Evolutionary conservation across 2,113 vertebrate species (phyloP), one percentile per base, ranked within the genome.

Genomic region (Grammomys surdaster): DNA sequence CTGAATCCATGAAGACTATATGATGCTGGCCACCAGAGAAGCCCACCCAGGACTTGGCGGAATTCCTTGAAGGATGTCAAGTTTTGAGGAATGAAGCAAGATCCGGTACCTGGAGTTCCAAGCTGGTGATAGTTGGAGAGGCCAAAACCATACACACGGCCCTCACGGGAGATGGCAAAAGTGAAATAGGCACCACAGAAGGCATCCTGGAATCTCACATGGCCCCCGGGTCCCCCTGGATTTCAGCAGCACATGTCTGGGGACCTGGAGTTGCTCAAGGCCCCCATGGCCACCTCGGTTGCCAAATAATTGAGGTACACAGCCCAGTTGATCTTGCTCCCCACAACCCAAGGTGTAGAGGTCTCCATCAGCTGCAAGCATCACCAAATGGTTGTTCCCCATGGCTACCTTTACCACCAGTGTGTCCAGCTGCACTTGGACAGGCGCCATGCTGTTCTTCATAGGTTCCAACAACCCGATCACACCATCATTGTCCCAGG

Each of bases 71-170:
- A 99, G 63, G 99, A 99, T 0, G 99, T 99, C 89, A 99, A 98
- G 96, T 99, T 99, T 93, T 99, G 98, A 0, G 99, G 99, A 82
- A 98, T 97, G 98, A 99, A 99, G 98, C 99, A 99, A 67, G 98
- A 98, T 94, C 98, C 98, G 43, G 98, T 99, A 98, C 97, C 98
- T 97, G 98, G 97, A 60, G 99, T 99, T 72, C 99, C 99, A 43
- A 99, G 99, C 97, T 99, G 99, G 98, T 99, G 99, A 97, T 99
- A 99, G 98, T 99, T 99, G 84, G 99, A 99, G 81, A 99, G 99
- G 54, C 99, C 99, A 58, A 99, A 99, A 33, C 99, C 99, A 81
- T 99, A 99, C 36, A 99, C 98, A 2, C 99, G 98, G 13, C 99
- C 99, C 46, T 99, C 99, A 2, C 97, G 98, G 0, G 99, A 99